Percentiles rank a stretch among this genome's conserved stretches.
phyloP scores from a whole-genome alignment of 2,888 invertebrate genomes.

The Cheilosia vernalis region DNA sequence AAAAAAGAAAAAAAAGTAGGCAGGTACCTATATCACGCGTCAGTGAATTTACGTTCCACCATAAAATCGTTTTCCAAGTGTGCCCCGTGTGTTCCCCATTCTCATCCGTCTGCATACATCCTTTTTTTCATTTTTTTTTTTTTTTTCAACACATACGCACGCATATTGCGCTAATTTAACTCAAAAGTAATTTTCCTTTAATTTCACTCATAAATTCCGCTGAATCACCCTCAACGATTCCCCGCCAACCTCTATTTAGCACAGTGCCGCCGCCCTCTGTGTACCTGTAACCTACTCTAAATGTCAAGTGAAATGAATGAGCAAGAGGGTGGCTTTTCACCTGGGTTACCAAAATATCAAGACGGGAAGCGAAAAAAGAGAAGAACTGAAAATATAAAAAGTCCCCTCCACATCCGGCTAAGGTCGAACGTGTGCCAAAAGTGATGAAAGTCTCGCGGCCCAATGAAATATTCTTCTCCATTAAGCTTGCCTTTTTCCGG shows the following conservation, averaged over 20 bases:
- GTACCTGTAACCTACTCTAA: constrained; percentile 19
- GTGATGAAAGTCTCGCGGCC: constrained; percentile 68
- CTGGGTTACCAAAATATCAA: constrained; percentile 51
- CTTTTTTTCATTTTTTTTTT: background rate
- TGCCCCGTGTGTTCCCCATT: constrained; percentile 40
- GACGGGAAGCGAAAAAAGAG: constrained; percentile 13
- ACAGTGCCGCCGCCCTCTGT: background rate
- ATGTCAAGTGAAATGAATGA: constrained; percentile 66
- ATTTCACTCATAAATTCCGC: constrained; percentile 73
- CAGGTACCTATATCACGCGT: constrained; percentile 34
- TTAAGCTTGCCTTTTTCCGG: constrained; percentile 38
- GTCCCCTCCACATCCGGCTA: constrained; percentile 52
- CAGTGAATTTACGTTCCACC: constrained; percentile 72
- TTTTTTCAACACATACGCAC: constrained; percentile 35
- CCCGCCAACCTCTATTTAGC: background rate
- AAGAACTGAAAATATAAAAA: constrained; percentile 9
- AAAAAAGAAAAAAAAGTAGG: background rate
- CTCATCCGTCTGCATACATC: constrained; percentile 6
- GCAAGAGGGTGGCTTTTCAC: constrained; percentile 61
- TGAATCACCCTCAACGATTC: constrained; percentile 59
- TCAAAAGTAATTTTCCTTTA: constrained; percentile 74
- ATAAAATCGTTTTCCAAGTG: constrained; percentile 71
- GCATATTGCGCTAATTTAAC: constrained; percentile 75
- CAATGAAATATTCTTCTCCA: constrained; percentile 69
- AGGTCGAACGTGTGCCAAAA: constrained; percentile 70